Conservation (phyloP, 2,113 vertebrate species). For the Indicator indicator region DNA sequence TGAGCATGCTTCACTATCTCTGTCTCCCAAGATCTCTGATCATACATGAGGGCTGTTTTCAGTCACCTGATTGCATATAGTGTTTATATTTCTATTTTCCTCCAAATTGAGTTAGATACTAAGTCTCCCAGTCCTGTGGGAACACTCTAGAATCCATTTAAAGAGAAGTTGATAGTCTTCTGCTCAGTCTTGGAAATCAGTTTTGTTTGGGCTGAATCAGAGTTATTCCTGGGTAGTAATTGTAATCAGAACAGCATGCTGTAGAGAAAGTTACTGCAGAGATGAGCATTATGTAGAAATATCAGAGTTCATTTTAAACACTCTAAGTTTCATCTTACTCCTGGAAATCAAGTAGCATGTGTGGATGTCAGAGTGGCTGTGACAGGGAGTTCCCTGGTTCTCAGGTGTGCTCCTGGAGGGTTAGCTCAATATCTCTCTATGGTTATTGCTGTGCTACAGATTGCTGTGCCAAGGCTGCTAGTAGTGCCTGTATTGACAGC, state of each 20-base stretch:
- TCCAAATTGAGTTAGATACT: not conserved
- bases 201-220: not conserved
- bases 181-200: not conserved
- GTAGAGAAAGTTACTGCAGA: not conserved
- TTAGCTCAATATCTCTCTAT: not conserved
- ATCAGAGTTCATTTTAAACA: not conserved
- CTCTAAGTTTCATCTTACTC: not conserved
- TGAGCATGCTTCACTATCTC: fast-evolving
- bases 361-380: not conserved
- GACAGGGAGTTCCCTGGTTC: not conserved
- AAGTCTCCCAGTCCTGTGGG: not conserved
- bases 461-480: not conserved
- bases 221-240: not conserved
- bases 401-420: not conserved
- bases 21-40: not conserved
- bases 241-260: not conserved
- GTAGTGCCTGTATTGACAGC: not conserved
- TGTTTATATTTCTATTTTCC: not conserved
- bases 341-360: not conserved
- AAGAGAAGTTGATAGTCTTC: not conserved
- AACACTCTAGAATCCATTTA: not conserved
- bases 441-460: not conserved
- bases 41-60: not conserved
- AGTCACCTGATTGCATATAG: not conserved
- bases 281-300: not conserved